Evolutionary conservation across 2,888 invertebrate species (phyloP).

Genomic region (Athalia rosae): DNA sequence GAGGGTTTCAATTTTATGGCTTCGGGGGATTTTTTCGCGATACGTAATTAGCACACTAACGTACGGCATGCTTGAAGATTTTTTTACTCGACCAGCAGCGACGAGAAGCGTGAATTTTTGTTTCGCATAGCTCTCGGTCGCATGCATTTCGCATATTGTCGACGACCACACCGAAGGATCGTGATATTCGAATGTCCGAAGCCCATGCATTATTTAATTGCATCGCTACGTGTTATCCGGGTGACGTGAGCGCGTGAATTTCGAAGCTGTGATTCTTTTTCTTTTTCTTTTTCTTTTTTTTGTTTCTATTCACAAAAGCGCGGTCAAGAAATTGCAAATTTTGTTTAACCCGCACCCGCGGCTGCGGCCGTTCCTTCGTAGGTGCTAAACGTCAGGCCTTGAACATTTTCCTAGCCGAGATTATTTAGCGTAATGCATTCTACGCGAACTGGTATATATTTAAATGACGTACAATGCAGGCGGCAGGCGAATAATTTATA

Average conservation of each 20-base stretch:
- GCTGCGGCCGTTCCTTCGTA: too few relatives aligned
- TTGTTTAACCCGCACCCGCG: constrained; percentile 17
- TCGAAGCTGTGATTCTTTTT: neutral
- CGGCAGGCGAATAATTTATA: neutral
- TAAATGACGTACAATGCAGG: constrained; percentile 22
- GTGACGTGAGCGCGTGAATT: neutral
- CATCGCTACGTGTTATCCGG: constrained; percentile 3
- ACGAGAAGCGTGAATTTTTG: too few relatives aligned
- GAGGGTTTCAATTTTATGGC: too few relatives aligned
- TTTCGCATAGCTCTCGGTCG: neutral
- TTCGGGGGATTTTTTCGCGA: too few relatives aligned
- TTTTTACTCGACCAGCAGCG: too few relatives aligned
- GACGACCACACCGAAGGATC: too few relatives aligned
- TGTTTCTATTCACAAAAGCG: too few relatives aligned
- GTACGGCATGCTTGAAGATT: too few relatives aligned
- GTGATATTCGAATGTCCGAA: neutral
- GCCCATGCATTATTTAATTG: constrained; percentile 28
- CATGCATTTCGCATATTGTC: neutral
- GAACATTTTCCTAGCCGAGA: neutral
- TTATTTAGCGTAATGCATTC: constrained; percentile 22
- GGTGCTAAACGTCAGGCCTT: constrained; percentile 11
- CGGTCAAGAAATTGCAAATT: constrained; percentile 20
- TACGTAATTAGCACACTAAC: too few relatives aligned
- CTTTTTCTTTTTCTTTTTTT: too few relatives aligned
- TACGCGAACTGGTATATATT: neutral